phyloP scores from a whole-genome alignment of 2,888 invertebrate genomes.

The Lampropteryx suffumata region DNA sequence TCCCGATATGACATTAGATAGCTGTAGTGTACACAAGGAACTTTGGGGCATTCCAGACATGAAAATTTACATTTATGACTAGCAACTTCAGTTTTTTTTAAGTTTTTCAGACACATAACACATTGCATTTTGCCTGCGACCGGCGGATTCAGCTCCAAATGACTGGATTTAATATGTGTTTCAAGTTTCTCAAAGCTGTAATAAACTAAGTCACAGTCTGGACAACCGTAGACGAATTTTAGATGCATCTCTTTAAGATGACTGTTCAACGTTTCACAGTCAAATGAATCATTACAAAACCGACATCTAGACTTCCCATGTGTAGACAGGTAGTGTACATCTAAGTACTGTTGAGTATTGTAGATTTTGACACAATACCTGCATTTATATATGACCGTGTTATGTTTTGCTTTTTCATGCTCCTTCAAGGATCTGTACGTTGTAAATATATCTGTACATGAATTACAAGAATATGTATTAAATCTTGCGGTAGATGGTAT shows the following conservation, averaged over 20 bases:
- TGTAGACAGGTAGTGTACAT: constrained; percentile 47
- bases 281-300: constrained; percentile 46
- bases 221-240: constrained; percentile 41
- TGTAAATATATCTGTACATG: constrained; percentile 50
- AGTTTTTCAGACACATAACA: constrained; percentile 49
- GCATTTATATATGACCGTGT: constrained; percentile 44
- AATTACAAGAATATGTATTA: constrained; percentile 45
- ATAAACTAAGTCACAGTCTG: constrained; percentile 51
- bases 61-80: constrained; percentile 54
- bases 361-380: constrained; percentile 50
- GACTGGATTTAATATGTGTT: constrained; percentile 48
- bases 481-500: constrained; percentile 33
- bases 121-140: constrained; percentile 37
- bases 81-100: constrained; percentile 40
- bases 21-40: constrained; percentile 54
- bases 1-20: constrained; percentile 54
- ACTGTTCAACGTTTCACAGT: constrained; percentile 24
- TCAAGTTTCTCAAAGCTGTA: constrained; percentile 46
- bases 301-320: constrained; percentile 49
- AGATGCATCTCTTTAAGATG: constrained; percentile 50
- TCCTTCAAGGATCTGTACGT: constrained; percentile 47
- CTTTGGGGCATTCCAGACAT: constrained; percentile 50
- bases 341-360: constrained; percentile 50
- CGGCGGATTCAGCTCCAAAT: constrained; percentile 17
- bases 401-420: constrained; percentile 50